These are phyloP conservation scores for Phyllotreta cruciferae DNA, from an alignment of 2,888 invertebrate species.

Conservation along the genomic window DNA sequence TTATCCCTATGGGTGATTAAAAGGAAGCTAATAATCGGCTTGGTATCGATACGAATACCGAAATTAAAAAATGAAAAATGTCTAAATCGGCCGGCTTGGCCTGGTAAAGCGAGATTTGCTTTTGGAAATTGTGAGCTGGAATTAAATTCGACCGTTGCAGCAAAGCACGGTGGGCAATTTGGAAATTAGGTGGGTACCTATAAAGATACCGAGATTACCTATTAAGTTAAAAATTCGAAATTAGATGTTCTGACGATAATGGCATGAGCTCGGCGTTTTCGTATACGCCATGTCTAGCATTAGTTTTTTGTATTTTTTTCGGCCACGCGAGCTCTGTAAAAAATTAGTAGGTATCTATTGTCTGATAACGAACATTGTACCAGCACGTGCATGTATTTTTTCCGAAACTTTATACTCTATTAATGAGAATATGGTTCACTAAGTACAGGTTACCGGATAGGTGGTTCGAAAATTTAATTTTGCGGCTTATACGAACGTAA, in stretches of 20 bases:
- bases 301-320: constrained; percentile 26
- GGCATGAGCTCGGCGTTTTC: constrained; percentile 19
- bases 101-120: constrained; percentile 23
- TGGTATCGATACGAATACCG: no score
- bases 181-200: constrained; percentile 22
- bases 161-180: constrained; percentile 20
- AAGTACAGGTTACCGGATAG: no score
- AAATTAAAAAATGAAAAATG: no score
- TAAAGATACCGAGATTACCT: constrained; percentile 26
- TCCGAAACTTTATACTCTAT: no score
- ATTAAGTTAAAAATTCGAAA: constrained; percentile 29
- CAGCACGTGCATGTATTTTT: constrained; percentile 15
- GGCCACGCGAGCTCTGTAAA: constrained; percentile 23
- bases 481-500: no score
- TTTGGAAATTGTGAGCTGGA: constrained; percentile 25
- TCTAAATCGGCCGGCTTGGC: constrained; percentile 8
- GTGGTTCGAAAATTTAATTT: no score
- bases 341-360: constrained; percentile 19
- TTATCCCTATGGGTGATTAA: no score
- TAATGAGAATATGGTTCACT: no score
- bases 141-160: constrained; percentile 23
- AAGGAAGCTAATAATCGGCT: no score
- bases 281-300: constrained; percentile 20
- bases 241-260: constrained; percentile 31
- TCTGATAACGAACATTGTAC: constrained; percentile 16